phyloP scores from a whole-genome alignment of 2,888 invertebrate species.

The Philaethria dido region DNA sequence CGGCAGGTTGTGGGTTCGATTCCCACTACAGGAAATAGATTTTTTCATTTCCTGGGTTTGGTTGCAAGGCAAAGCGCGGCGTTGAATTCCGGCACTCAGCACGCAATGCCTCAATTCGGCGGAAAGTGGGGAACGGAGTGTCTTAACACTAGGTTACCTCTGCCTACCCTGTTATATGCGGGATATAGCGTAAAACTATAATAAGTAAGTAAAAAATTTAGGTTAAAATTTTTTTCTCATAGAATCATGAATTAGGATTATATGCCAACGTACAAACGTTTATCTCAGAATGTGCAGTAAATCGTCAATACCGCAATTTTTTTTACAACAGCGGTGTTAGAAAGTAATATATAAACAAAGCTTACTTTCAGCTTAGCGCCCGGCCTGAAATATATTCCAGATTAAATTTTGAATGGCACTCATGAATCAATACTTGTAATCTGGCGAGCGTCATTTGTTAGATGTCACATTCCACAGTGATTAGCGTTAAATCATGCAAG shows the following conservation, averaged over 20 bases:
- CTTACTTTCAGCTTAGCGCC: slow-evolving; percentile 36
- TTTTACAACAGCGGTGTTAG: slow-evolving; percentile 25
- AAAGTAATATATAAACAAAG: slow-evolving; percentile 34
- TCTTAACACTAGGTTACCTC: no score
- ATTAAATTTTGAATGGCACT: slow-evolving; percentile 43
- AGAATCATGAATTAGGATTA: not conserved
- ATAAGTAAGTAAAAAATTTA: no score
- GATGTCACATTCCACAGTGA: slow-evolving; percentile 48
- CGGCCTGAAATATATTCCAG: slow-evolving; percentile 39
- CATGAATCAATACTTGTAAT: slow-evolving; percentile 46
- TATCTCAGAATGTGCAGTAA: not conserved
- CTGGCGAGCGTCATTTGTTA: slow-evolving; percentile 45
- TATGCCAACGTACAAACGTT: not conserved
- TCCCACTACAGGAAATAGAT: no score
- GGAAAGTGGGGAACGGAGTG: no score
- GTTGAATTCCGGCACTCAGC: no score
- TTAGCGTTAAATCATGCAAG: slow-evolving; percentile 53
- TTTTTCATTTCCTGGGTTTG: no score
- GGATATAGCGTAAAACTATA: no score
- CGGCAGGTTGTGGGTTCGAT: no score
- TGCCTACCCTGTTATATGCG: no score
- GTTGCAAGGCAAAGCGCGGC: no score
- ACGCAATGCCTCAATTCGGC: no score
- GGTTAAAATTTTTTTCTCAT: not conserved
- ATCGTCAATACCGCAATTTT: slow-evolving; percentile 16